Conservation (phyloP, 2,113 vertebrate genomes). For the Elaphurus davidianus region DNA sequence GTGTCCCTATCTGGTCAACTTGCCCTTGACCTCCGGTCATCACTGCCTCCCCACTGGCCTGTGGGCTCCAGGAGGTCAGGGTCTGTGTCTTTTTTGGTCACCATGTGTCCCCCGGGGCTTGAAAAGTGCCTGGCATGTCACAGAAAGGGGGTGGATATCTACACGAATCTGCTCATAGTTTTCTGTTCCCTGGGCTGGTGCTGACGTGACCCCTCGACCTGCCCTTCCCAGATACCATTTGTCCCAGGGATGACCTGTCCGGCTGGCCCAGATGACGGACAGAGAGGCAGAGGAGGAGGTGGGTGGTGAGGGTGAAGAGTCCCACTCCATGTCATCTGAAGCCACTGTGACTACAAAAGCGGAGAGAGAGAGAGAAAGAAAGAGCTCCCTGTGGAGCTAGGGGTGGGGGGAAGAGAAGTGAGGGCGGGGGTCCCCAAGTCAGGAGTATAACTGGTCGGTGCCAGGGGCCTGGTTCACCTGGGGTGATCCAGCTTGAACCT, state of each 20-base stretch:
- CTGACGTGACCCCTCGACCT: background rate
- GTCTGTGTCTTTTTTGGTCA: background rate
- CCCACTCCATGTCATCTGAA: background rate
- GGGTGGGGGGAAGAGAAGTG: fast-evolving
- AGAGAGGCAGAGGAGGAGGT: background rate
- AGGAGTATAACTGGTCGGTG: background rate
- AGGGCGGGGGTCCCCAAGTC: background rate
- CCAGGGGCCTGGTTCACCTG: background rate
- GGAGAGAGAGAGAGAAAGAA: background rate
- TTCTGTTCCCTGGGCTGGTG: background rate
- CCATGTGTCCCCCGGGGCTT: background rate
- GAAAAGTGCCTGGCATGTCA: background rate
- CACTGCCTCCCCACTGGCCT: background rate
- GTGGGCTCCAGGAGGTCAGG: fast-evolving
- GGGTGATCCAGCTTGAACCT: background rate
- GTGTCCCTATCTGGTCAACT: background rate
- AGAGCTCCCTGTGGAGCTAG: background rate
- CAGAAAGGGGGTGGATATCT: no score
- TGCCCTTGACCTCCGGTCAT: background rate
- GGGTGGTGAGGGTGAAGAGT: fast-evolving
- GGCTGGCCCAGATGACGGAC: background rate
- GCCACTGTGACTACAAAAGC: background rate
- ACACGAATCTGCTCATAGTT: fast-evolving
- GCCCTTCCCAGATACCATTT: fast-evolving
- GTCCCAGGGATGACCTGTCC: background rate